Evolutionary conservation across 2,888 invertebrate genomes (phyloP).

Genomic region (Ashinkailepas kermadecensis): DNA sequence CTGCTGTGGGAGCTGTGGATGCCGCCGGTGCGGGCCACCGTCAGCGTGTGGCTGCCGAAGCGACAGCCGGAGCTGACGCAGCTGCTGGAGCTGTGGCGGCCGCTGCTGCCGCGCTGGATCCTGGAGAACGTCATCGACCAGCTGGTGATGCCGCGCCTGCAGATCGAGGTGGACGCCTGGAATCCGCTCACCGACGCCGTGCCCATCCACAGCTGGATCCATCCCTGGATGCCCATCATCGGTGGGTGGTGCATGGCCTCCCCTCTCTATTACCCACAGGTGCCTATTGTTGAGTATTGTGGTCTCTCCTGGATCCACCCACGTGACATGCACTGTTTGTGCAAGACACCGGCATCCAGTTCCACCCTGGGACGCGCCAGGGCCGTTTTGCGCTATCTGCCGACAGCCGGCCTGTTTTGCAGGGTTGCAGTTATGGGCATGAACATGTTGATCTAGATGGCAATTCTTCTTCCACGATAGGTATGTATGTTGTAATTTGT

Average conservation of each 20-base stretch:
- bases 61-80: constrained; percentile 39
- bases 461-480: too few species aligned
- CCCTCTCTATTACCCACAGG: too few species aligned
- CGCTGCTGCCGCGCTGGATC: constrained; percentile 73
- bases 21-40: constrained; percentile 65
- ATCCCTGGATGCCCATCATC: constrained; percentile 88
- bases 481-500: too few species aligned
- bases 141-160: constrained; percentile 61
- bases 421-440: too few species aligned
- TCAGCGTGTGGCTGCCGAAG: constrained; percentile 52
- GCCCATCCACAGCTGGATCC: constrained; percentile 93
- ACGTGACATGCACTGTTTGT: too few species aligned
- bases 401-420: too few species aligned
- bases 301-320: too few species aligned
- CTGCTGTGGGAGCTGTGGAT: constrained; percentile 86
- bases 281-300: too few species aligned
- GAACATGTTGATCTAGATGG: too few species aligned
- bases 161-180: constrained; percentile 75
- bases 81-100: constrained; percentile 72
- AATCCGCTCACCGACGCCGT: constrained; percentile 90
- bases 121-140: constrained; percentile 72
- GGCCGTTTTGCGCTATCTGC: too few species aligned
- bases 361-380: too few species aligned
- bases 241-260: constrained; percentile 45
- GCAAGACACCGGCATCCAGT: too few species aligned